Conservation (phyloP, 2,797 vertebrate species). For the Saxicola maurus region DNA sequence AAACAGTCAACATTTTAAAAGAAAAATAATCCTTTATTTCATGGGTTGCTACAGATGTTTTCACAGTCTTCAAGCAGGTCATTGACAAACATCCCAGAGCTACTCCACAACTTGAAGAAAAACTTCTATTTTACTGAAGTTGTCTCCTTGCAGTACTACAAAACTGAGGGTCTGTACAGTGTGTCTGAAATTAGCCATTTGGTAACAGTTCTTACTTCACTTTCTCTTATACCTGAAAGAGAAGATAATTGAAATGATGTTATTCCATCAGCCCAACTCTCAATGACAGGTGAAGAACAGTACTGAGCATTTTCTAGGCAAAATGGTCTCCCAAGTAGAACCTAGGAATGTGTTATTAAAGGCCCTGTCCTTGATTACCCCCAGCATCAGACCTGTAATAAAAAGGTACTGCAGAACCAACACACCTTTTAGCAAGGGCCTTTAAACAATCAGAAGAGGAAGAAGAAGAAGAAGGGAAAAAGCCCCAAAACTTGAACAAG, state of each 20-base stretch:
- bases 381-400: not conserved
- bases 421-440: not conserved
- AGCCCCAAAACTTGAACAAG: not conserved
- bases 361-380: not conserved
- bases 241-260: not conserved
- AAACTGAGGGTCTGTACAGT: not conserved
- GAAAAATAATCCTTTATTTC: not conserved
- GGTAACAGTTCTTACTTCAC: constrained; percentile 49
- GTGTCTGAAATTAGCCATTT: not conserved
- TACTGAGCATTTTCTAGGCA: not conserved
- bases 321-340: not conserved
- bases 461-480: not conserved
- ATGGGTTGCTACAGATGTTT: not conserved
- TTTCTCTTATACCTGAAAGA: constrained; percentile 71
- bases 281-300: not conserved
- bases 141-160: not conserved
- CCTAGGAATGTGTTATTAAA: not conserved
- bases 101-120: not conserved
- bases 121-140: not conserved
- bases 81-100: not conserved
- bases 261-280: not conserved
- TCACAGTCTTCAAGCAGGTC: not conserved
- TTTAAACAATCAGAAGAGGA: not conserved
- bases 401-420: not conserved
- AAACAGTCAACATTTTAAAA: not conserved